Conservation (phyloP, 2,113 vertebrate genomes). For the Thunnus thynnus region DNA sequence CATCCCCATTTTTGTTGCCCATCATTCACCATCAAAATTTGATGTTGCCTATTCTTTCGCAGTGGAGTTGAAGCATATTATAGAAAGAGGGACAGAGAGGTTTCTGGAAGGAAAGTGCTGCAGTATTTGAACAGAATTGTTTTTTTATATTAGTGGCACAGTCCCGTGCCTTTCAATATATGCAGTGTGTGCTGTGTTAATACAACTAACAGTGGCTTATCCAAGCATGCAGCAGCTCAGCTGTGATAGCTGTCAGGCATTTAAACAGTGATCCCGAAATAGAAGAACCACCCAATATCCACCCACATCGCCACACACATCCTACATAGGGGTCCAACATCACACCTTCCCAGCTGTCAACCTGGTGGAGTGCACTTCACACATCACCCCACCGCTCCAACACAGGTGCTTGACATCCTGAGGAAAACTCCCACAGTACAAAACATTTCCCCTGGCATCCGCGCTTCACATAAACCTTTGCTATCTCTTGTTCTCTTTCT, state of each 20-base stretch:
- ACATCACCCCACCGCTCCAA: conserved; percentile 67
- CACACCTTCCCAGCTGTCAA: conserved; percentile 71
- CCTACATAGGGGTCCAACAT: conserved; percentile 69
- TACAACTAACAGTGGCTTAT: conserved; percentile 40
- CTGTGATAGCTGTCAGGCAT: conserved; percentile 69
- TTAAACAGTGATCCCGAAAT: conserved; percentile 73
- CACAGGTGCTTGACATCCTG: conserved; percentile 76
- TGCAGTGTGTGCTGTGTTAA: conserved; percentile 17
- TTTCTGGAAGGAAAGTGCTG: conserved; percentile 27
- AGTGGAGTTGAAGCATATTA: conserved; percentile 18
- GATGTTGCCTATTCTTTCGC: conserved; percentile 28
- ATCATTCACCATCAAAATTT: conserved; percentile 56
- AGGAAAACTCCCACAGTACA: conserved; percentile 76
- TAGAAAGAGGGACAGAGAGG: conserved; percentile 3
- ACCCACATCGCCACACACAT: conserved; percentile 58
- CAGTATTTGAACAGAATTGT: conserved; percentile 26
- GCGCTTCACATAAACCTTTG: conserved; percentile 54
- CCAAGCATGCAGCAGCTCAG: conserved; percentile 52
- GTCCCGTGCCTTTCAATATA: conserved; percentile 45
- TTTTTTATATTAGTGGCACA: conserved; percentile 23
- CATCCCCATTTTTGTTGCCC: conserved; percentile 37
- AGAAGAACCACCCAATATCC: conserved; percentile 70
- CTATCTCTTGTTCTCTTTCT: conserved; percentile 60
- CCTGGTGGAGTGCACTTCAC: conserved; percentile 72
- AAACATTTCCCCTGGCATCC: conserved; percentile 70